Conservation (phyloP, 2,797 vertebrate species). For the Emys orbicularis region DNA sequence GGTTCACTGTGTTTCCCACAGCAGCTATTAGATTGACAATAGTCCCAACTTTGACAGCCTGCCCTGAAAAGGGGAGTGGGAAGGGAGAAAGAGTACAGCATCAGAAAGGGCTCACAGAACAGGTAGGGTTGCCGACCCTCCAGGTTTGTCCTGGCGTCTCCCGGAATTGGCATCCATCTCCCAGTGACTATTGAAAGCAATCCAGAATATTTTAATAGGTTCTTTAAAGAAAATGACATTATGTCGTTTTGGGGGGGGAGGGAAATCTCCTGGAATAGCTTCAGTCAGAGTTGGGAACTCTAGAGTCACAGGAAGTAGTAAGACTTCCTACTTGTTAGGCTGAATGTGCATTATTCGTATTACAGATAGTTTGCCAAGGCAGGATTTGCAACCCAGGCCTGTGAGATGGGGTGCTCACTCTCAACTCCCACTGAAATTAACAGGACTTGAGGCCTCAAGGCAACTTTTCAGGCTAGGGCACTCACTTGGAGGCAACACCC, state of each 20-base stretch:
- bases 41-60: not conserved
- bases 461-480: not conserved
- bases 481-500: not conserved
- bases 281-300: too few relatives aligned
- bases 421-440: not conserved
- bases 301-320: not conserved
- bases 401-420: not conserved
- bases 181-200: too few relatives aligned
- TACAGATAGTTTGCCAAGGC: not conserved
- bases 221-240: too few relatives aligned
- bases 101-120: not conserved
- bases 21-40: not conserved
- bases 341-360: not conserved
- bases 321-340: not conserved
- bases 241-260: too few relatives aligned
- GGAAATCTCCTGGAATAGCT: too few relatives aligned
- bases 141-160: too few relatives aligned
- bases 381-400: not conserved
- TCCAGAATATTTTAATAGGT: too few relatives aligned
- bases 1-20: not conserved
- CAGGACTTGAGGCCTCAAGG: not conserved
- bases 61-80: not conserved
- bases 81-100: not conserved
- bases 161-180: too few relatives aligned
- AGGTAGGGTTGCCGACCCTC: too few relatives aligned